Evolutionary conservation across 2,888 invertebrate species (phyloP).

Genomic region (Cryptocheilus praepositus): DNA sequence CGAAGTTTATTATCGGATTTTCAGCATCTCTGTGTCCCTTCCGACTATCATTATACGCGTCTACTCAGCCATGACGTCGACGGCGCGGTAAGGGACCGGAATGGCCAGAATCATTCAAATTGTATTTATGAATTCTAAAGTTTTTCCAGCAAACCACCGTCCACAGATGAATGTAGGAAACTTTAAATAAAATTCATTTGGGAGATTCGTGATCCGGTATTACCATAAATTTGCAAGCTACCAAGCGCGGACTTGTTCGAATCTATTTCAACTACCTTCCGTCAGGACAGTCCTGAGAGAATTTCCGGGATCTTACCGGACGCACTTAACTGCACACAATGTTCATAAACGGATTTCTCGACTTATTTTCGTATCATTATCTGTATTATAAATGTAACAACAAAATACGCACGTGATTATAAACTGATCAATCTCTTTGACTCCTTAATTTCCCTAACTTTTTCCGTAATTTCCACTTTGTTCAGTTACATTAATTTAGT

Average conservation of each 20-base stretch:
- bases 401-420: too few relatives aligned
- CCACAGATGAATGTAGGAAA: slow-evolving; percentile 56
- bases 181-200: slow-evolving; percentile 70
- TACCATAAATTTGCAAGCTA: slow-evolving; percentile 69
- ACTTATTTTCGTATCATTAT: too few relatives aligned
- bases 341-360: too few relatives aligned
- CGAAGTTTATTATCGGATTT: slow-evolving; percentile 50
- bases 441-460: too few relatives aligned
- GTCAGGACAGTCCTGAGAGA: slow-evolving; percentile 44
- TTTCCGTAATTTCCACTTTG: too few relatives aligned
- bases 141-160: slow-evolving; percentile 57
- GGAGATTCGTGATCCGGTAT: slow-evolving; percentile 66
- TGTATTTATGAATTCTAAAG: slow-evolving; percentile 66
- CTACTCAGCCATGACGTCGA: slow-evolving; percentile 38
- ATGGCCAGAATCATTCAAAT: slow-evolving; percentile 61
- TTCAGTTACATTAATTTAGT: too few relatives aligned
- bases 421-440: too few relatives aligned
- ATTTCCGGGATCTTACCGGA: slow-evolving; percentile 26
- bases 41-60: slow-evolving; percentile 50
- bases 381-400: too few relatives aligned
- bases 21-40: slow-evolving; percentile 30
- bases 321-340: too few relatives aligned
- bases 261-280: slow-evolving; percentile 57
- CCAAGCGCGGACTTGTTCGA: slow-evolving; percentile 57
- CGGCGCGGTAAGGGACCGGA: slow-evolving; percentile 21